These are phyloP conservation scores for Caenorhabditis virilis DNA, from an alignment of 2,888 invertebrate genomes.

Conservation along the genomic window DNA sequence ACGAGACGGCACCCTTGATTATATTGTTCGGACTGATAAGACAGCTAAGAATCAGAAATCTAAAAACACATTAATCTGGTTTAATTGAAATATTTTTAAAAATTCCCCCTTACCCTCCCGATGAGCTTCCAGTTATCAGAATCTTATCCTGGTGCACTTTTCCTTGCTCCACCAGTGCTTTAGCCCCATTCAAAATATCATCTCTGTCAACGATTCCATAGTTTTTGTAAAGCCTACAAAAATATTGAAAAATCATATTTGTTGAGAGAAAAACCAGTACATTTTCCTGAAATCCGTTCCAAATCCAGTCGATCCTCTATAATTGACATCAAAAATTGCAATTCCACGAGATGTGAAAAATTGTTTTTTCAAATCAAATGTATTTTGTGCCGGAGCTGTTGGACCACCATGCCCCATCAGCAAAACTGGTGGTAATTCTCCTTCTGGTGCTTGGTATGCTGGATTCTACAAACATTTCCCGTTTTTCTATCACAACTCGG, in stretches of 20 bases:
- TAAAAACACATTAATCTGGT: too few species aligned
- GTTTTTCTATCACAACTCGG: background rate
- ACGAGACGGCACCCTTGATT: slow-evolving; percentile 70
- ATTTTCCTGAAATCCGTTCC: slow-evolving; percentile 69
- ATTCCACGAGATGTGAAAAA: slow-evolving; percentile 68
- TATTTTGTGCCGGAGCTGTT: slow-evolving; percentile 64
- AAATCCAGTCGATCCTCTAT: slow-evolving; percentile 71
- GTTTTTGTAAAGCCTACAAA: slow-evolving; percentile 57
- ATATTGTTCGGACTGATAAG: slow-evolving; percentile 56
- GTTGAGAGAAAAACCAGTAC: slow-evolving; percentile 39
- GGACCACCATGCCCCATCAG: slow-evolving; percentile 71
- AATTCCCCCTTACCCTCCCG: too few species aligned
- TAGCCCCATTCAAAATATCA: slow-evolving; percentile 69
- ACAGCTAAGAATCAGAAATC: slow-evolving; percentile 51
- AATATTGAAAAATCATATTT: background rate
- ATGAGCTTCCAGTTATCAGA: slow-evolving; percentile 71
- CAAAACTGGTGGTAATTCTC: slow-evolving; percentile 69
- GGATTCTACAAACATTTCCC: slow-evolving; percentile 59
- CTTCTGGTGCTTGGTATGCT: slow-evolving; percentile 62
- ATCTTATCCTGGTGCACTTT: slow-evolving; percentile 68
- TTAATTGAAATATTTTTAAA: too few species aligned
- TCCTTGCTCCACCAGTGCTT: slow-evolving; percentile 61
- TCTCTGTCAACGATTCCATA: slow-evolving; percentile 71
- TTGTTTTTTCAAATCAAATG: slow-evolving; percentile 69
- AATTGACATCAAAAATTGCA: slow-evolving; percentile 71